Percentiles rank a stretch among this genome's conserved stretches.
Evolutionary conservation across 2,797 vertebrate species (phyloP).

Genomic region (Chrysocyon brachyurus): DNA sequence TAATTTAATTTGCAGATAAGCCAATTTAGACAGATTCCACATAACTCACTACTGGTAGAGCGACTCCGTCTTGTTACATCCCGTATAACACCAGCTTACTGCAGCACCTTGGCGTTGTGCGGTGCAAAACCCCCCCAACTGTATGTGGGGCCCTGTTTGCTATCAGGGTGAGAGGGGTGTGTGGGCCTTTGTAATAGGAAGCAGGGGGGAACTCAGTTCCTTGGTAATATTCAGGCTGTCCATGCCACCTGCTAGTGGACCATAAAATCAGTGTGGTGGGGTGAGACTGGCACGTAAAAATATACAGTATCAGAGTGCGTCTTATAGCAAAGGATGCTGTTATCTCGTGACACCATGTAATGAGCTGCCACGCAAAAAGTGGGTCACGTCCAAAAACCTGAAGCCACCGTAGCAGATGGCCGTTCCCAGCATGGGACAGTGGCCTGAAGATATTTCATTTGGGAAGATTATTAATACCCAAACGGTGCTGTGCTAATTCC

Average conservation of each 20-base stretch:
- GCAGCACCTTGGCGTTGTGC: neutral
- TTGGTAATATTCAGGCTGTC: neutral
- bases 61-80: too few species aligned
- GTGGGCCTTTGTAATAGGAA: neutral
- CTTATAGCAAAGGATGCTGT: neutral
- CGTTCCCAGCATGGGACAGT: neutral
- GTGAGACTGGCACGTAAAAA: neutral
- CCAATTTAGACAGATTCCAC: neutral
- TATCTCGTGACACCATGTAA: neutral
- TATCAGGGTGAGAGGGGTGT: neutral
- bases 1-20: neutral
- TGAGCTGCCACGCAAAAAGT: neutral
- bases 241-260: too few species aligned
- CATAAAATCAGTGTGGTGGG: neutral
- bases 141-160: neutral
- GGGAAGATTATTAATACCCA: neutral
- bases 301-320: neutral
- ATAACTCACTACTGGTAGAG: neutral
- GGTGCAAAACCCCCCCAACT: too few species aligned
- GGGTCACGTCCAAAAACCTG: neutral
- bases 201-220: neutral
- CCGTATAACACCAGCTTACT: fast-evolving
- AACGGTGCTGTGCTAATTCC: fast-evolving
- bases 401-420: neutral
- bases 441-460: neutral